phyloP scores from a whole-genome alignment of 1,140 invertebrate species.

The Halesus radiatus region DNA sequence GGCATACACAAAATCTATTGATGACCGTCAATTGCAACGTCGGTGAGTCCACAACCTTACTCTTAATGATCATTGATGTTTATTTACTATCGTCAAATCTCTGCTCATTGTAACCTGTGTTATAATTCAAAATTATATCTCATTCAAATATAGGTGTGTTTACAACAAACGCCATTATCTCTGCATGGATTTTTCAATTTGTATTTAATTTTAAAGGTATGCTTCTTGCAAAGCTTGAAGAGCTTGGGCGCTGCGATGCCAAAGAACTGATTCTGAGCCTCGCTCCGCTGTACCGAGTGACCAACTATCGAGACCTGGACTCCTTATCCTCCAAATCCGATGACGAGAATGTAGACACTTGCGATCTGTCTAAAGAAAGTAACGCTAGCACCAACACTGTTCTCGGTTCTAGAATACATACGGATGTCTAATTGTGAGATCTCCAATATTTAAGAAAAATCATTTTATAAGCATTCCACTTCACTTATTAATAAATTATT shows the following conservation, averaged over 20 bases:
- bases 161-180: too few relatives aligned
- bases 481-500: constrained; percentile 1
- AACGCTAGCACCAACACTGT: constrained; percentile 19
- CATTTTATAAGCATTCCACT: neutral
- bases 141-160: too few relatives aligned
- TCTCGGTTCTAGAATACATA: constrained; percentile 54
- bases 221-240: constrained; percentile 46
- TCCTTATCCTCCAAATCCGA: constrained; percentile 35
- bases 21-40: constrained; percentile 62
- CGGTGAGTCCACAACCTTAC: constrained; percentile 57
- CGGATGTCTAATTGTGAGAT: constrained; percentile 46
- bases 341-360: constrained; percentile 32
- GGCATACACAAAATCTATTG: constrained; percentile 62
- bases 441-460: neutral
- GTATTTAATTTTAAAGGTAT: constrained; percentile 42
- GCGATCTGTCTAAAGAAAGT: constrained; percentile 35
- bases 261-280: constrained; percentile 40
- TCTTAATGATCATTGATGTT: too few relatives aligned
- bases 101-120: too few relatives aligned
- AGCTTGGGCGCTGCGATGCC: constrained; percentile 49
- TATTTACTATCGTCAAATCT: neutral
- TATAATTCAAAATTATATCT: too few relatives aligned
- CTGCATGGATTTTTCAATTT: too few relatives aligned
- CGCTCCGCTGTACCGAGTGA: constrained; percentile 42
- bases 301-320: constrained; percentile 34